These are phyloP conservation scores for Indicator maculatus DNA, from an alignment of 2,113 vertebrate species.

Conservation along the genomic window DNA sequence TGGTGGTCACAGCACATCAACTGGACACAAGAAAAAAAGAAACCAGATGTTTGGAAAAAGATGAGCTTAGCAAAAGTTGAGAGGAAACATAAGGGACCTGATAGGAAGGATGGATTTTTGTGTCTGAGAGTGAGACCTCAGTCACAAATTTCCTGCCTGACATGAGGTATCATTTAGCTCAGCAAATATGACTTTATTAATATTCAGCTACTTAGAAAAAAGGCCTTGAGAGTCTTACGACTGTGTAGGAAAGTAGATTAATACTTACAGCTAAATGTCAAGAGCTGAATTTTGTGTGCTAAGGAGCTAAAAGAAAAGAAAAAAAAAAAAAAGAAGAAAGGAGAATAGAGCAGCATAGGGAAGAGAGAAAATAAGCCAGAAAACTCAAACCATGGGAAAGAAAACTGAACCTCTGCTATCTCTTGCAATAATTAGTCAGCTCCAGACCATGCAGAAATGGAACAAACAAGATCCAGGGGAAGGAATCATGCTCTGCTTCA, in stretches of 20 bases:
- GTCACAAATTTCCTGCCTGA: conserved; percentile 30
- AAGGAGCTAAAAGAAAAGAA: background rate
- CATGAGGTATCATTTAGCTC: background rate
- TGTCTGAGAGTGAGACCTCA: background rate
- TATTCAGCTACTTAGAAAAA: background rate
- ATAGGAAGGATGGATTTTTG: conserved; percentile 6
- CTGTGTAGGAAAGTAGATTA: background rate
- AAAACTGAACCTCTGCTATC: background rate
- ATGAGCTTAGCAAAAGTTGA: background rate
- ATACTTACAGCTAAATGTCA: background rate
- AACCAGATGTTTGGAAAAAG: background rate
- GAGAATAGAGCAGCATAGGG: fast-evolving
- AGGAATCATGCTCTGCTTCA: background rate
- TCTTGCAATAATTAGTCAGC: background rate
- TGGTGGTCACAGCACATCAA: background rate
- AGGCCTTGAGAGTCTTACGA: background rate
- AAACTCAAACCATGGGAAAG: background rate
- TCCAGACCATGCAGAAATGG: background rate
- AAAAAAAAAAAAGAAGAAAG: background rate
- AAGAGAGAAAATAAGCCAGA: background rate
- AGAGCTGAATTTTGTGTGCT: background rate
- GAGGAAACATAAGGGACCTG: conserved; percentile 9
- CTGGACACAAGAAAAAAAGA: background rate
- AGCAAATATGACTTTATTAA: background rate
- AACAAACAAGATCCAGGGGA: conserved; percentile 5